phyloP scores from a whole-genome alignment of 2,797 vertebrate species.

The Amblyraja radiata region DNA sequence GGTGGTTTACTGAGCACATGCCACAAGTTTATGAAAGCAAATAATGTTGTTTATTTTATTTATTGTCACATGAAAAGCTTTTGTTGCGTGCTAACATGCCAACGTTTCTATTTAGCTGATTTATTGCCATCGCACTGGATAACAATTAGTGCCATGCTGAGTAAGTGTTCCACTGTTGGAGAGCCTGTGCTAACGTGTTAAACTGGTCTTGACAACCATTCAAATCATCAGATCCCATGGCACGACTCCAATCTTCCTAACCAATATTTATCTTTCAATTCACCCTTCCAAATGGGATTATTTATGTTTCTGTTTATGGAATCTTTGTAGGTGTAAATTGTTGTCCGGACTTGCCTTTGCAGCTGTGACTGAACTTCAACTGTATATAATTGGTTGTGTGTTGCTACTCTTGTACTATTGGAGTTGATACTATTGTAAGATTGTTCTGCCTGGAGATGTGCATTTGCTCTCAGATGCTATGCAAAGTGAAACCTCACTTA shows the following conservation, averaged over 20 bases:
- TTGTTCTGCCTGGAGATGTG: background rate
- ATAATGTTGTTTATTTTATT: background rate
- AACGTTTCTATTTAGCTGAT: background rate
- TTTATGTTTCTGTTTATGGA: background rate
- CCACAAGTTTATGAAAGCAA: background rate
- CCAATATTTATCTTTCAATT: background rate
- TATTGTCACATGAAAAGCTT: too few relatives aligned
- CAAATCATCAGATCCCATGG: background rate
- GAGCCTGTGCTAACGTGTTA: background rate
- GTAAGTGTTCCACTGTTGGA: background rate
- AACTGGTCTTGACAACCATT: background rate
- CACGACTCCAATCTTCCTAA: background rate
- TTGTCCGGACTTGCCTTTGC: background rate
- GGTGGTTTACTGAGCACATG: background rate
- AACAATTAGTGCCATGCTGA: background rate
- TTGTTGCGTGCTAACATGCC: too few relatives aligned
- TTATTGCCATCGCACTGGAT: background rate
- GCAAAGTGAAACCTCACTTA: background rate
- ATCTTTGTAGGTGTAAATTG: background rate
- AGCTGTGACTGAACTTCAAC: background rate
- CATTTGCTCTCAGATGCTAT: background rate
- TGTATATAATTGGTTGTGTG: background rate
- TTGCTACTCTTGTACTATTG: too few relatives aligned
- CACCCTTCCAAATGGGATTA: background rate
- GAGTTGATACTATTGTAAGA: background rate